phyloP scores from a whole-genome alignment of 2,113 vertebrate species.

The Hypocryptadius cinnamomeus region DNA sequence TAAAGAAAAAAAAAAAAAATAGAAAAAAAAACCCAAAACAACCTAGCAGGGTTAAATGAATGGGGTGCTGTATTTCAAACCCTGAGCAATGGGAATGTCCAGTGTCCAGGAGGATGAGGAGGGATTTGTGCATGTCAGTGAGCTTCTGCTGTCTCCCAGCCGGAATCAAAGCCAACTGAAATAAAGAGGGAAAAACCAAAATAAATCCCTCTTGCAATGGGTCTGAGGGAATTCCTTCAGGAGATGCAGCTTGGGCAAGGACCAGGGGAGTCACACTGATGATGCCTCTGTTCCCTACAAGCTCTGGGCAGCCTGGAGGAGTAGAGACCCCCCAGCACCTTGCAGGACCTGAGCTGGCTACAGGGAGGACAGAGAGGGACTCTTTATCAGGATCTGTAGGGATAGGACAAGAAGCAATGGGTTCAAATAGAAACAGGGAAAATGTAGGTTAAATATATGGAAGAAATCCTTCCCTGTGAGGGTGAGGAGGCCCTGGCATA shows the following conservation, averaged over 20 bases:
- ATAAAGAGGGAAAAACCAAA: background rate
- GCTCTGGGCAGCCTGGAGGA: background rate
- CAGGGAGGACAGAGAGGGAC: background rate
- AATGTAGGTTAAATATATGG: background rate
- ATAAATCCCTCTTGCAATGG: background rate
- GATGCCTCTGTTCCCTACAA: background rate
- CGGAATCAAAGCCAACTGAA: background rate
- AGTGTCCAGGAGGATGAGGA: background rate
- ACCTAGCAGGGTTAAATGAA: background rate
- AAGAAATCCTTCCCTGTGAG: background rate
- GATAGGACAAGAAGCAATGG: background rate
- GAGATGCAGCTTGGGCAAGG: background rate
- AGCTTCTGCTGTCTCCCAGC: background rate
- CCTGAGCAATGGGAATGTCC: background rate
- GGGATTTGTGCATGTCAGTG: accelerated
- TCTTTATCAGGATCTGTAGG: background rate
- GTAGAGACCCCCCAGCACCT: background rate
- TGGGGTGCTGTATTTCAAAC: background rate
- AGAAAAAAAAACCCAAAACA: background rate
- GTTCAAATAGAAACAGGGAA: background rate
- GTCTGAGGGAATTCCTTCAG: background rate
- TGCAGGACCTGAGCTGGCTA: background rate
- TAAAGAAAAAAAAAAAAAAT: background rate
- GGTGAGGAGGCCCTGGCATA: background rate
- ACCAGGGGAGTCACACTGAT: background rate